Conservation (phyloP, 2,888 invertebrate species). For the Gastracanthus pulcherrimus region DNA sequence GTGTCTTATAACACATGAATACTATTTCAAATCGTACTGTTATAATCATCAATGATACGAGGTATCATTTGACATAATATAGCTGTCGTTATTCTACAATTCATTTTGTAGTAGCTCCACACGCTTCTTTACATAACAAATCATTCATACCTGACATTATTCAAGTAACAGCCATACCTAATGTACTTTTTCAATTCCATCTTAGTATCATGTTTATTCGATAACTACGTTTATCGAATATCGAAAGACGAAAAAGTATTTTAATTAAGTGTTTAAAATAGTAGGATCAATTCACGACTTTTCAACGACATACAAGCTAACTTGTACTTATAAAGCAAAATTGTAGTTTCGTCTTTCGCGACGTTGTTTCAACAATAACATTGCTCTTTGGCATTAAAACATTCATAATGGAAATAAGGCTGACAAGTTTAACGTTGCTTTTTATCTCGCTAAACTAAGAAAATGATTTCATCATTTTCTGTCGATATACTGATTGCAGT, state of each 20-base stretch:
- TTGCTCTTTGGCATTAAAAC: constrained; percentile 52
- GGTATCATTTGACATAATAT: constrained; percentile 26
- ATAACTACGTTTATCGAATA: constrained; percentile 37
- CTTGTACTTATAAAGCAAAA: constrained; percentile 40
- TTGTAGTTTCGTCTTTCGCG: constrained; percentile 4
- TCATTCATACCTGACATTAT: constrained; percentile 47
- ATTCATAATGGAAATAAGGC: constrained; percentile 32
- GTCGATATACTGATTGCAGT: constrained; percentile 15
- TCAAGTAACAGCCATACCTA: constrained; percentile 48
- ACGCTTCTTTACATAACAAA: constrained; percentile 36
- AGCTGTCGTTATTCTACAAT: constrained; percentile 28
- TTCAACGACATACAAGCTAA: constrained; percentile 34
- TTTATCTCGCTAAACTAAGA: constrained; percentile 7
- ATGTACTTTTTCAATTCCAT: constrained; percentile 55
- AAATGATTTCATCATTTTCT: constrained; percentile 51
- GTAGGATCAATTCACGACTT: constrained; percentile 24
- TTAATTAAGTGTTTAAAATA: constrained; percentile 25
- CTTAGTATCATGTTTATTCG: constrained; percentile 38
- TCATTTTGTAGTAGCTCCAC: constrained; percentile 30
- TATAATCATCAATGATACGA: not conserved
- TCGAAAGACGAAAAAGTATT: constrained; percentile 39
- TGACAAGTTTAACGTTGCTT: constrained; percentile 36
- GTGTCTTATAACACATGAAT: constrained; percentile 36
- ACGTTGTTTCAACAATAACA: constrained; percentile 47
- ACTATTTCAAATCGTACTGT: constrained; percentile 31